Conservation (phyloP, 2,888 invertebrate species). For the Diplolepis rosae region DNA sequence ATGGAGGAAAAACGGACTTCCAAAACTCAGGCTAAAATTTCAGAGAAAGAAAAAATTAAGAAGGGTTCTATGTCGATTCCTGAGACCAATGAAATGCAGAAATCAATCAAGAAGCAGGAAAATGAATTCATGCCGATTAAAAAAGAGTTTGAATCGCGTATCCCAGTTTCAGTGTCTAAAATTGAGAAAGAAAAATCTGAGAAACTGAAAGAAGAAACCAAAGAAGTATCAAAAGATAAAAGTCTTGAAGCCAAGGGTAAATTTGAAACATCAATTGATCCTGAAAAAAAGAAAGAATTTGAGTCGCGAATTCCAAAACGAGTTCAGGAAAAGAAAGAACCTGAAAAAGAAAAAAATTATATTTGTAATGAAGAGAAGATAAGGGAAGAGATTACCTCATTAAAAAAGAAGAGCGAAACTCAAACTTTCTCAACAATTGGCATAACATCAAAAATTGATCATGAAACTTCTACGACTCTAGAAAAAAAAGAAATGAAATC, state of each 20-base stretch:
- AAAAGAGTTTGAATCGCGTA: slow-evolving; percentile 62
- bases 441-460: slow-evolving; percentile 63
- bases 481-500: slow-evolving; percentile 63
- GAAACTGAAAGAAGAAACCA: slow-evolving; percentile 49
- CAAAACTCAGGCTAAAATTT: not conserved
- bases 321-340: slow-evolving; percentile 50
- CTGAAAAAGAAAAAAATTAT: slow-evolving; percentile 43
- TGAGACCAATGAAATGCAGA: slow-evolving; percentile 14
- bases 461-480: slow-evolving; percentile 54
- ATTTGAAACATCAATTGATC: slow-evolving; percentile 1
- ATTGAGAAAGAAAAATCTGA: slow-evolving; percentile 61
- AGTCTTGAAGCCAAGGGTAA: not conserved
- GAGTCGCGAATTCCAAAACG: slow-evolving; percentile 65
- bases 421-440: slow-evolving; percentile 59
- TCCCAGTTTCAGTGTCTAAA: slow-evolving; percentile 62
- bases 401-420: slow-evolving; percentile 58
- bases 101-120: slow-evolving; percentile 42
- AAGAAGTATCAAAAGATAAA: slow-evolving; percentile 12
- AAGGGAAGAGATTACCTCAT: slow-evolving; percentile 58
- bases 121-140: slow-evolving; percentile 41
- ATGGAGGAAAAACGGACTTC: slow-evolving; percentile 12
- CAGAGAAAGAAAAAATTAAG: slow-evolving; percentile 11
- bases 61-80: slow-evolving; percentile 4
- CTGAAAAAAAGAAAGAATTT: slow-evolving; percentile 54
- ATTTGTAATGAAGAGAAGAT: slow-evolving; percentile 56